Evolutionary conservation across 2,797 vertebrate species (phyloP), one percentile per base, ranked within the genome.

Genomic region (Phalanger gymnotis): DNA sequence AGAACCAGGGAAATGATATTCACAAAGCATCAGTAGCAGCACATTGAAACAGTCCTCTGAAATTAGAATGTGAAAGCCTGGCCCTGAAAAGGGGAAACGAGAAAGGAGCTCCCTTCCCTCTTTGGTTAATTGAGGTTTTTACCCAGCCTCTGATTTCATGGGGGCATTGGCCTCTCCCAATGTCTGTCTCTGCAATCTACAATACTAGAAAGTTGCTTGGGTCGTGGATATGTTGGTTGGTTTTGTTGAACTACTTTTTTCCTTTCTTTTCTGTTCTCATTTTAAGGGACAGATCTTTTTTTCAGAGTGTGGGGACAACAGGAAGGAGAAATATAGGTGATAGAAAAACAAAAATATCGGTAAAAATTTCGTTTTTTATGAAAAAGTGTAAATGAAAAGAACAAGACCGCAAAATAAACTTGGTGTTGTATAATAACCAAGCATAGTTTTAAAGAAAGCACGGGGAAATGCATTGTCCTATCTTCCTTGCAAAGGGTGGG

Each of bases 231-330:
- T 51, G 3, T 47, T 51, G 40, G 16, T 22, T 81, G 2, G 40
- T 51, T 87, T 81, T 40, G 1, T 25, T 47, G 10, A 87, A 87
- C 40, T 87, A 40, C 40, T 19, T 87, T 27, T 87, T 7, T 1
- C 73, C n/a, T 10, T 51, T 47, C 73, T 87, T 51, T 87, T 87
- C 40, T 81, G 66, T 81, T 87, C 40, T 87, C 13, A 34, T 87
- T 87, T 87, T 87, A 87, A 87, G 40, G 10, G 22, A 51, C 40
- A 87, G 25, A 25, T 81, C 3, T 47, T 25, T 47, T 40, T 10
- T 10, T 10, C 10, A 9, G 22, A 31, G 7, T 2, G 0, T 2
- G 19, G 40, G 22, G 31, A 11, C 2, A 27, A 27, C 7, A 81
- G 22, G 22, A 47, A 87, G 73, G 9, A 87, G 40, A 87, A 87